Evolutionary conservation across 1,140 invertebrate species (phyloP).

Genomic region (Papilio glaucus): DNA sequence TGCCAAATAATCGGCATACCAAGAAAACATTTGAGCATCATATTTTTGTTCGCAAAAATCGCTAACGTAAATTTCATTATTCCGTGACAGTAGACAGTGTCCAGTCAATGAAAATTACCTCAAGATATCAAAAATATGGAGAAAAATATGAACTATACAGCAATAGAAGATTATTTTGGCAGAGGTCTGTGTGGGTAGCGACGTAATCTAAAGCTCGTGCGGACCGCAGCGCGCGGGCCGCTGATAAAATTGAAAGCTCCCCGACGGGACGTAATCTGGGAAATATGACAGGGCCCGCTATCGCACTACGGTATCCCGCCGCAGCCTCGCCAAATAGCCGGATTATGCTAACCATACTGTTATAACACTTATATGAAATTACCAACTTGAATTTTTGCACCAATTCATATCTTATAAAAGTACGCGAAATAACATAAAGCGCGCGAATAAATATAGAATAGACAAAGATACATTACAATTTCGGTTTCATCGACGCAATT

Average conservation of each 20-base stretch:
- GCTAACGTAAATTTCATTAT: no score
- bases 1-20: no score
- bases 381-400: not conserved
- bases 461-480: no score
- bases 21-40: no score
- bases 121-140: no score
- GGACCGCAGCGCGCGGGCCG: not conserved
- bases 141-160: not conserved
- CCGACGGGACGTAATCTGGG: constrained; percentile 46
- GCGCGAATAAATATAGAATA: no score
- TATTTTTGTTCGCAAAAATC: no score
- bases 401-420: not conserved
- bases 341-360: constrained; percentile 54
- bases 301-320: constrained; percentile 25
- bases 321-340: constrained; percentile 45
- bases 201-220: constrained; percentile 30
- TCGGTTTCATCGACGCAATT: no score
- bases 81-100: no score
- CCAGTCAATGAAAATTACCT: no score
- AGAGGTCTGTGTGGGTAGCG: not conserved
- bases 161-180: not conserved
- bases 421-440: not conserved
- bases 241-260: constrained; percentile 44
- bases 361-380: constrained; percentile 29
- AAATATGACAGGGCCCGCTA: constrained; percentile 50